These are phyloP conservation scores for Pachycephus smyrnensis DNA, from an alignment of 2,888 invertebrate genomes.

Conservation along the genomic window DNA sequence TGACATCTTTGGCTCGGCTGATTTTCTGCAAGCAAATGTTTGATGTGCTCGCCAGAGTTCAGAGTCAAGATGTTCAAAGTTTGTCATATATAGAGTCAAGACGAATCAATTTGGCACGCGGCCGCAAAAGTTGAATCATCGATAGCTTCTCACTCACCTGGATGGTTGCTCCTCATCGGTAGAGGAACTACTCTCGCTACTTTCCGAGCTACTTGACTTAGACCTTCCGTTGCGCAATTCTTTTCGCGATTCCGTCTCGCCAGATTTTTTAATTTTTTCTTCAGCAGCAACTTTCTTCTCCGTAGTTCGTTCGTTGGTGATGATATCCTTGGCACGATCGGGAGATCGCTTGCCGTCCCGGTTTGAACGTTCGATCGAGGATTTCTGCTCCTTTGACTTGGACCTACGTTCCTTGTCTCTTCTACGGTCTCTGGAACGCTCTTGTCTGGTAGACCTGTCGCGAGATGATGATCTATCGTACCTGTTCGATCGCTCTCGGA, in stretches of 20 bases:
- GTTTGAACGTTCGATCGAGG: slow-evolving; percentile 51
- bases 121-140: no score
- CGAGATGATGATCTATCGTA: slow-evolving; percentile 63
- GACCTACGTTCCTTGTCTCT: slow-evolving; percentile 65
- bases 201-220: slow-evolving; percentile 64
- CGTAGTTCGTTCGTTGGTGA: slow-evolving; percentile 54
- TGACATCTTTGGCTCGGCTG: slow-evolving; percentile 48
- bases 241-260: slow-evolving; percentile 39
- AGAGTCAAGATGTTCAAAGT: no score
- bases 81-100: no score
- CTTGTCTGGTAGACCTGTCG: slow-evolving; percentile 60
- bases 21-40: slow-evolving; percentile 48
- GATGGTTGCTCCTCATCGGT: slow-evolving; percentile 59
- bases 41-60: no score
- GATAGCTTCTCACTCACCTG: slow-evolving; percentile 48
- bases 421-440: slow-evolving; percentile 60
- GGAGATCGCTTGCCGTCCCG: slow-evolving; percentile 59
- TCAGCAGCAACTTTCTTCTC: slow-evolving; percentile 54
- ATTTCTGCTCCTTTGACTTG: slow-evolving; percentile 60
- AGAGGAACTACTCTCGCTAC: slow-evolving; percentile 63
- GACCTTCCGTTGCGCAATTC: slow-evolving; percentile 63
- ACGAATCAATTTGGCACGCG: no score
- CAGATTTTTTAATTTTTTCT: slow-evolving; percentile 54
- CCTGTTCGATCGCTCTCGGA: slow-evolving; percentile 54
- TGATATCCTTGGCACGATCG: slow-evolving; percentile 49